These are phyloP conservation scores for Napeogenes inachia DNA, from an alignment of 2,888 invertebrate species.

Conservation along the genomic window DNA sequence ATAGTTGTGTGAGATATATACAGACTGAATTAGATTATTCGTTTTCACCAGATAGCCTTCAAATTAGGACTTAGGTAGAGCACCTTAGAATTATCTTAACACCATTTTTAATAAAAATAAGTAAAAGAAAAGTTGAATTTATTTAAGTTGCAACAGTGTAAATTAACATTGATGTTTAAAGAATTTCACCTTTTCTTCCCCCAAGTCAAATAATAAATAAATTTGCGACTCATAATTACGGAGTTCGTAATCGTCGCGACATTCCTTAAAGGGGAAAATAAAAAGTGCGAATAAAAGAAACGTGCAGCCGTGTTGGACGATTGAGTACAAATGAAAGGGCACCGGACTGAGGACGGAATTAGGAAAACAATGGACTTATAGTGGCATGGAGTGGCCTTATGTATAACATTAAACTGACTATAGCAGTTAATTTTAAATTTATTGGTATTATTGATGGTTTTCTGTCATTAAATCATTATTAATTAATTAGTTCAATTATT, in stretches of 20 bases:
- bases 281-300: constrained; percentile 69
- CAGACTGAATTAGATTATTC: no score
- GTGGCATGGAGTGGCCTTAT: constrained; percentile 35
- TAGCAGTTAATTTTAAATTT: no score
- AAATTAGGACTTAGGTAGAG: no score
- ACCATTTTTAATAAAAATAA: no score
- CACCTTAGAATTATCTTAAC: no score
- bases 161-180: constrained; percentile 2
- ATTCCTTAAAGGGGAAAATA: constrained; percentile 54
- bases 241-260: constrained; percentile 48
- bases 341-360: constrained; percentile 58
- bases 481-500: no score
- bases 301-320: constrained; percentile 68
- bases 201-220: constrained; percentile 41
- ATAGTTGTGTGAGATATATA: no score
- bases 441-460: no score
- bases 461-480: no score
- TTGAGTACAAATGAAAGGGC: constrained; percentile 71
- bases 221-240: constrained; percentile 57
- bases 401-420: neutral
- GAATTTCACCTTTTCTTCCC: constrained; percentile 34
- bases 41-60: no score
- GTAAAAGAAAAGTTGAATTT: no score
- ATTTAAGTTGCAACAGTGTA: no score
- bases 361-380: constrained; percentile 55